phyloP scores from a whole-genome alignment of 2,797 vertebrate genomes.

The Parambassis ranga region DNA sequence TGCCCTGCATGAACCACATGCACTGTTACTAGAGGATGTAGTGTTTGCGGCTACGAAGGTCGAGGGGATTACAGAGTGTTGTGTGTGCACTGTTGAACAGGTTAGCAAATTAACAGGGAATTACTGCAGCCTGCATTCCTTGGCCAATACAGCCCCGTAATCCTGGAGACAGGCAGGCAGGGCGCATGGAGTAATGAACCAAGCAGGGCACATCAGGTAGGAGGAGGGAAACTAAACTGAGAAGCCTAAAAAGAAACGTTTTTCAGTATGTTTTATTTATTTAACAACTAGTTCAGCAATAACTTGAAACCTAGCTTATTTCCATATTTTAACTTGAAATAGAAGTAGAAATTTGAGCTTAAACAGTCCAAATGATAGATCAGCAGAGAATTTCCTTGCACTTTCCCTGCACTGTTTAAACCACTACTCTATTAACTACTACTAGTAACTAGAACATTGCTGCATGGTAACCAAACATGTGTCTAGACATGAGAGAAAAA shows the following conservation, averaged over 20 bases:
- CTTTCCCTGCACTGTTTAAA: no score
- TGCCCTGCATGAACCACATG: slow-evolving; percentile 24
- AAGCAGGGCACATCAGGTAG: slow-evolving; percentile 23
- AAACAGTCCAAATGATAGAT: no score
- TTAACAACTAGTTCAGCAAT: background rate
- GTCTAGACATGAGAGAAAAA: background rate
- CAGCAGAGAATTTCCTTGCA: no score
- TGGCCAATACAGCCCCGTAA: slow-evolving; percentile 58
- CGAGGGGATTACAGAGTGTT: slow-evolving; percentile 69
- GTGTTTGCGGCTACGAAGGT: slow-evolving; percentile 54
- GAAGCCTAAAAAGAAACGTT: slow-evolving; percentile 5
- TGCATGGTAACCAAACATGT: background rate
- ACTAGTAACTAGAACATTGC: no score
- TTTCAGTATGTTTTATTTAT: background rate
- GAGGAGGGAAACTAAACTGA: background rate
- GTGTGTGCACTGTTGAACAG: slow-evolving; percentile 76
- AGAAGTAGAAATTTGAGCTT: no score
- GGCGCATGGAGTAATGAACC: slow-evolving; percentile 39
- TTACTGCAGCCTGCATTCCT: slow-evolving; percentile 78
- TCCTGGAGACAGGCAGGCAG: slow-evolving; percentile 64
- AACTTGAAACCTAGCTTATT: background rate
- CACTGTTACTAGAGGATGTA: slow-evolving; percentile 38
- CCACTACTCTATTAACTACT: no score
- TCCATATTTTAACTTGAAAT: background rate
- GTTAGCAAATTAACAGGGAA: slow-evolving; percentile 83